These are phyloP conservation scores for Lysiphlebus fabarum DNA, from an alignment of 1,140 invertebrate species.

Conservation along the genomic window DNA sequence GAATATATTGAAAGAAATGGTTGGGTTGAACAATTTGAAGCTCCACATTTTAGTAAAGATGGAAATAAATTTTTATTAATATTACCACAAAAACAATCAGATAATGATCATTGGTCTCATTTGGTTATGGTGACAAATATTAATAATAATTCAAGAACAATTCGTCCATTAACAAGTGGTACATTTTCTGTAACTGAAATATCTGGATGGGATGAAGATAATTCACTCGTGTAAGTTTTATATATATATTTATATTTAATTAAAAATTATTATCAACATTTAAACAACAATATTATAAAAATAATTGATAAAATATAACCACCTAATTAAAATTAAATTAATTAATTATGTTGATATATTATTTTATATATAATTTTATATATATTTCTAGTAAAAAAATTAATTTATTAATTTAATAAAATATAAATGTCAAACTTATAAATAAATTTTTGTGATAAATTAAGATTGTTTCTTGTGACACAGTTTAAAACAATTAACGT, in stretches of 20 bases:
- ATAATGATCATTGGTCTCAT: constrained; percentile 65
- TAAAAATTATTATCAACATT: too few relatives aligned
- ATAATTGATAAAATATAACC: too few relatives aligned
- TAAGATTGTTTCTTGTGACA: too few relatives aligned
- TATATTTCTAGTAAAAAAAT: too few relatives aligned
- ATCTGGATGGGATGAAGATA: constrained; percentile 70
- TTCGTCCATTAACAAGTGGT: constrained; percentile 67
- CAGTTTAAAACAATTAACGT: constrained; percentile 17
- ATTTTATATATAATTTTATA: too few relatives aligned
- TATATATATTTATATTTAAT: too few relatives aligned
- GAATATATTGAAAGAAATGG: constrained; percentile 56
- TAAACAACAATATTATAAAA: too few relatives aligned
- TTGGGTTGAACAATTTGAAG: constrained; percentile 67
- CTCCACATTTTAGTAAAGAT: constrained; percentile 60
- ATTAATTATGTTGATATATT: too few relatives aligned
- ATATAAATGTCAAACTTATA: too few relatives aligned
- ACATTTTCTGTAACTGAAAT: constrained; percentile 76
- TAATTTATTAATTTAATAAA: too few relatives aligned
- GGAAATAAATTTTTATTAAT: constrained; percentile 60
- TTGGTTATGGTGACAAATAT: constrained; percentile 58
- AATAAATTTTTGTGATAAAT: too few relatives aligned
- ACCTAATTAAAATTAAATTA: too few relatives aligned
- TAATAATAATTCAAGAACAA: constrained; percentile 33
- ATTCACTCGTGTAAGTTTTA: constrained; percentile 66
- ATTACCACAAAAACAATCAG: constrained; percentile 61